Evolutionary conservation across 2,888 invertebrate genomes (phyloP).

Genomic region (Brachypterus glaber): DNA sequence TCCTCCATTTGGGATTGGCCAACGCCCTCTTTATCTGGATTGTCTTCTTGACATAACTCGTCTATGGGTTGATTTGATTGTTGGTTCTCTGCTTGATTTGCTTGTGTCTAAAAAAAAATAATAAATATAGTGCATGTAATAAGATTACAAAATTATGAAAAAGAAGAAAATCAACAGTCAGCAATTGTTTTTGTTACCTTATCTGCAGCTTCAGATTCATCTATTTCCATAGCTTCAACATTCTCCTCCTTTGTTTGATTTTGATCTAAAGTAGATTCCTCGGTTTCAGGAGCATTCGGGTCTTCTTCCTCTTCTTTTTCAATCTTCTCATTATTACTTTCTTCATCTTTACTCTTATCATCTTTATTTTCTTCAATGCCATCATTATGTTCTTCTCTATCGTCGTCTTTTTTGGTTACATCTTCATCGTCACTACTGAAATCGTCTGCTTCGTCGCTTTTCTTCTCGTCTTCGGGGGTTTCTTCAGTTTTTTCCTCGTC

Average conservation of each 20-base stretch:
- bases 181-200: conserved; percentile 32
- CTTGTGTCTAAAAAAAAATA: conserved; percentile 41
- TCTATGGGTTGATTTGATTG: conserved; percentile 39
- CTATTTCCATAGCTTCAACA: conserved; percentile 40
- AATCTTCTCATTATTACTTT: conserved; percentile 30
- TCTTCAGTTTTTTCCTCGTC: conserved; percentile 38
- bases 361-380: conserved; percentile 35
- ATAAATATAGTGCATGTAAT: conserved; percentile 6
- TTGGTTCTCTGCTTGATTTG: conserved; percentile 30
- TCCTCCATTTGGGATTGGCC: conserved; percentile 70
- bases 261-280: conserved; percentile 32
- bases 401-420: conserved; percentile 27
- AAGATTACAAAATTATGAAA: not conserved
- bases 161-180: not conserved
- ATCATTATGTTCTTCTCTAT: conserved; percentile 38
- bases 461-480: conserved; percentile 28
- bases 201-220: conserved; percentile 41
- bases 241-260: conserved; percentile 36
- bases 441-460: conserved; percentile 33
- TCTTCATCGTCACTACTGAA: conserved; percentile 35
- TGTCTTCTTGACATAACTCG: conserved; percentile 48
- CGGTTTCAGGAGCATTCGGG: conserved; percentile 32
- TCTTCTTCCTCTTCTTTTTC: conserved; percentile 17
- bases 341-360: conserved; percentile 25
- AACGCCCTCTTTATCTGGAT: conserved; percentile 54